Base-by-base conservation (phyloP, 2,888 invertebrate species). In the Carterocephalus palaemon region DNA sequence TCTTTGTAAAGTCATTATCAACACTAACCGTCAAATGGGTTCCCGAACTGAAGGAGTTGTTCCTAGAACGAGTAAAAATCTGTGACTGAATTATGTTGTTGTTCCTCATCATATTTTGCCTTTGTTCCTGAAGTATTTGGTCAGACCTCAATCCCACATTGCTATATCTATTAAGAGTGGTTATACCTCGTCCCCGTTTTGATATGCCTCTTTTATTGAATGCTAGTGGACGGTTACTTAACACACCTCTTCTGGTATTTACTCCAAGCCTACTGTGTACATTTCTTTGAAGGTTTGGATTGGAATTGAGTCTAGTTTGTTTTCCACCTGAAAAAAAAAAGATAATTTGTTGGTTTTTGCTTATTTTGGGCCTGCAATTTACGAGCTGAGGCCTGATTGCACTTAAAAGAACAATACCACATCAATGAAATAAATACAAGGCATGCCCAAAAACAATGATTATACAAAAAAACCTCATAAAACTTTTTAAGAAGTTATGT, bases 11-110 rank as follows among this genome's bases (percentile, higher is more conserved):
- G 52, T 88, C 81, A 62, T 88, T 88, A 1, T 81, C 74, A 1
- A 88, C 85, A 61, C 83, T 85, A 3, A 88, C 85, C 37, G 84
- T 83, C n/a, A n/a, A n/a, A n/a, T n/a, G 80, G 19, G 82, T 75
- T 31, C 75, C 66, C 29, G 77, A 67, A 57, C 64, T 75, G 17
- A 79, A 71, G 2, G 85, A 83, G 54, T 84, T 84, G 39, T 81
- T 79, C 45, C 83, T 71, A 9, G 86, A 86, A 4, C 86, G 65
- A 31, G 81, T 87, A 42, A 87, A 88, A 23, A 86, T 87, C 59
- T 84, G 86, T 3, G 86, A 77, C 56, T 60, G 75, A 38, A 88
- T 86, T 1, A 78, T 56, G 51, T 76, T 75, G 41, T 45, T 45
- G 20, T 77, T 78, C 5, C 74, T 66, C 6, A 59, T 51, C 5